A percentile compares a stretch with the other conserved stretches of the same genome.
Conservation (phyloP, 2,113 vertebrate genomes). For the Chauna torquata region DNA sequence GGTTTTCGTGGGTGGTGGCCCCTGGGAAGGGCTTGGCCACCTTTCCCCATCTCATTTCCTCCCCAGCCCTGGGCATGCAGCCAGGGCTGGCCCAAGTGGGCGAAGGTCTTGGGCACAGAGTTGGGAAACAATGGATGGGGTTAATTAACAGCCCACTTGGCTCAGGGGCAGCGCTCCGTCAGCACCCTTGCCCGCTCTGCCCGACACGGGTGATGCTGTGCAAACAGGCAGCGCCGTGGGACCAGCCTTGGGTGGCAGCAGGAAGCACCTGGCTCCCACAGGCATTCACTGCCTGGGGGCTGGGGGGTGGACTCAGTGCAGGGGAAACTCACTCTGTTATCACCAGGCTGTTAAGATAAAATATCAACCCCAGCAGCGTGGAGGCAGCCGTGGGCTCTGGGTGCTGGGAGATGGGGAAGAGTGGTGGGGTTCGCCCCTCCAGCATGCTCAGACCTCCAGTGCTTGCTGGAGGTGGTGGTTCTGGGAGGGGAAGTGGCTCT, state of each 20-base stretch:
- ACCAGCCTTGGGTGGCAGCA: background rate
- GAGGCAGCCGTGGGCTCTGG: background rate
- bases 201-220: background rate
- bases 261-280: fast-evolving
- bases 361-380: background rate
- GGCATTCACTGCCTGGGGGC: background rate
- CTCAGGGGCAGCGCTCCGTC: background rate
- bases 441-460: background rate
- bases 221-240: background rate
- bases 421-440: background rate
- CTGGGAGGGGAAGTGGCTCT: background rate
- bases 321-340: no score
- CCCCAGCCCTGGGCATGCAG: background rate
- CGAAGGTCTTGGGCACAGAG: background rate
- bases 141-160: conserved; percentile 19
- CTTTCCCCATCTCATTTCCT: background rate
- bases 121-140: background rate
- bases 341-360: background rate
- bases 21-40: background rate
- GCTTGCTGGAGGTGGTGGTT: background rate
- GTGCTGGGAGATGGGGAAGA: background rate
- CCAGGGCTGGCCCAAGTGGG: background rate
- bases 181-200: background rate
- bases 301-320: no score
- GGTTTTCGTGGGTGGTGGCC: background rate